Conservation (phyloP, 2,888 invertebrate genomes). For the Luperina nickerlii region DNA sequence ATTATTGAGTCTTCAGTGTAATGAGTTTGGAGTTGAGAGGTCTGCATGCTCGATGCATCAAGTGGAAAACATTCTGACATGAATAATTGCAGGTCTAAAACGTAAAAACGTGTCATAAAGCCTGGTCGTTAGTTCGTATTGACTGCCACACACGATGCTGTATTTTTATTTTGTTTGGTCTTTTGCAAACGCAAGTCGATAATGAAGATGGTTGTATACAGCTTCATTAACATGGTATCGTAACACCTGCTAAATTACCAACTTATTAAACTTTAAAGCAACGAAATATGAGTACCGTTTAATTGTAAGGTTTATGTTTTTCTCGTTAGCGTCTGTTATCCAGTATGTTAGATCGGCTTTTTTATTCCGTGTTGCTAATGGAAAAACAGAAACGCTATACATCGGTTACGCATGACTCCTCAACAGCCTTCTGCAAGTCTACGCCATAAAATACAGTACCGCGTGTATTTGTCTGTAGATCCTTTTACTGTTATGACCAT, state of each 20-base stretch:
- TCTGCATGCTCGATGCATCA: conserved; percentile 67
- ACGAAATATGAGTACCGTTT: conserved; percentile 23
- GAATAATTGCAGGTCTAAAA: conserved; percentile 77
- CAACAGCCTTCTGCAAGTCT: not conserved
- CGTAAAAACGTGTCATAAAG: conserved; percentile 78
- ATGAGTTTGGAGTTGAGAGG: conserved; percentile 62
- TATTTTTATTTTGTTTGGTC: conserved; percentile 27
- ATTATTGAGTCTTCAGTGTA: conserved; percentile 64
- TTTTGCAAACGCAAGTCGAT: conserved; percentile 22
- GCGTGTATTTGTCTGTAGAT: not conserved
- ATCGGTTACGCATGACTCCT: conserved; percentile 15
- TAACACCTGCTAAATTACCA: conserved; percentile 44
- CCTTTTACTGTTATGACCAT: not conserved
- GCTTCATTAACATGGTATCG: conserved; percentile 41
- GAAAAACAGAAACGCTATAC: conserved; percentile 16
- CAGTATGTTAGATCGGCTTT: conserved; percentile 17
- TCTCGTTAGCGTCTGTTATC: conserved; percentile 16
- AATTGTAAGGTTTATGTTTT: conserved; percentile 27
- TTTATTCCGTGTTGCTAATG: not conserved
- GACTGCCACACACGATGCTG: conserved; percentile 62
- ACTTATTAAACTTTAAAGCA: conserved; percentile 32
- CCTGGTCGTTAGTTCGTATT: conserved; percentile 76
- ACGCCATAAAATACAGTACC: conserved; percentile 1
- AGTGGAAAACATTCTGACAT: conserved; percentile 74
- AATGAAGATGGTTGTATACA: conserved; percentile 25